Evolutionary conservation across 2,888 invertebrate species (phyloP), one percentile per base, ranked within the genome.

Genomic region (Spisula subtruncata): DNA sequence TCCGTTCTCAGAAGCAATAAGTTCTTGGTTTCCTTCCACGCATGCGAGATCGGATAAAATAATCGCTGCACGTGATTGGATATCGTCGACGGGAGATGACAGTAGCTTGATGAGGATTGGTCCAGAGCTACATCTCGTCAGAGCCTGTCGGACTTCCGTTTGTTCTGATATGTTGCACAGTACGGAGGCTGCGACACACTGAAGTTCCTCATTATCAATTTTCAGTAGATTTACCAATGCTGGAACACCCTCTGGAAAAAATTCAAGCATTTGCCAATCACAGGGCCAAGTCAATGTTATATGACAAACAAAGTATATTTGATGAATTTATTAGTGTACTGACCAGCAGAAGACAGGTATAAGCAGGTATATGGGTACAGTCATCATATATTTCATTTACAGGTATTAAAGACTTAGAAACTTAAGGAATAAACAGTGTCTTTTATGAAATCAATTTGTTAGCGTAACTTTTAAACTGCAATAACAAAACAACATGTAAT

Each of bases 101-200:
- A 97, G 93, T 46, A 96, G 94, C 80, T 93, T 91, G 88, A 97
- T 95, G n/a, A 97, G 95, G 84, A 95, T 95, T 8, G 95, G 95
- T 14, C 95, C 95, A 35, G 96, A 95, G 14, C 95, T 93, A 48
- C 95, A 94, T 18, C 92, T 83, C 1, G 96, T 95, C 32, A 97
- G 94, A 20, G 96, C 96, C 29, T 93, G 79, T 20, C 96, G 93
- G 20, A 97, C 95, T 20, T 94, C 93, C 6, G 93, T 92, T 87
- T 97, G 95, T 75, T 96, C 96, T 0, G 96, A 96, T 60, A 96
- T 96, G 94, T 97, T 97, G 90, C 96, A 96, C 25, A 97, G 91
- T 4, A 97, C 96, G 0, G 96, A 96, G 0, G 96, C 96, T 1
- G 96, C 94, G 16, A 96, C 95, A 29, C 96, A 94, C 89, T 96